Percentiles rank a stretch among this genome's conserved stretches.
These are phyloP conservation scores for Agrochola lota DNA, from an alignment of 2,888 invertebrate genomes.

Conservation along the genomic window DNA sequence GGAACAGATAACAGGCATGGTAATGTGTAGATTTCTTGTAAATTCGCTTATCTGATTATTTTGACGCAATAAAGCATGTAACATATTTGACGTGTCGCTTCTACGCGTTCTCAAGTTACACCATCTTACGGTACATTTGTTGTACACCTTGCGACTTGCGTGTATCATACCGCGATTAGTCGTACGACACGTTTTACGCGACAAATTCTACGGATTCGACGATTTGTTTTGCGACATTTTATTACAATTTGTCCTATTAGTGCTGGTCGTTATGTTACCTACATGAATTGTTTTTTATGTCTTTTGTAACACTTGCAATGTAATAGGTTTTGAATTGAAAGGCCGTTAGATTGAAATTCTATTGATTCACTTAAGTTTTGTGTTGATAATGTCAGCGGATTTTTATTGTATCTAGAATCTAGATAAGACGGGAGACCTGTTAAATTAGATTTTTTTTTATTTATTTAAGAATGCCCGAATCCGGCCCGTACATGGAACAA, in stretches of 20 bases:
- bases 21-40: slow-evolving; percentile 40
- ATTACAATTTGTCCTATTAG: slow-evolving; percentile 37
- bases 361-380: slow-evolving; percentile 21
- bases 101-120: slow-evolving; percentile 76
- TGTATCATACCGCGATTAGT: slow-evolving; percentile 66
- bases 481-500: background rate
- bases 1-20: slow-evolving; percentile 26
- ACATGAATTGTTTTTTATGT: slow-evolving; percentile 6
- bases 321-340: slow-evolving; percentile 21
- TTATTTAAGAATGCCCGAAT: slow-evolving; percentile 4
- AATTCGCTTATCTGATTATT: slow-evolving; percentile 67
- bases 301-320: background rate
- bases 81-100: slow-evolving; percentile 71
- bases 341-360: slow-evolving; percentile 21
- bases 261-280: slow-evolving; percentile 18
- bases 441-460: background rate
- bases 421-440: background rate
- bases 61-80: slow-evolving; percentile 68
- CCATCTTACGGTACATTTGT: slow-evolving; percentile 80
- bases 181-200: slow-evolving; percentile 73
- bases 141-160: slow-evolving; percentile 74
- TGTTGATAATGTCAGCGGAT: background rate
- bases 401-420: slow-evolving; percentile 9
- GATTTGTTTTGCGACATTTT: slow-evolving; percentile 47
- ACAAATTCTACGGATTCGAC: slow-evolving; percentile 60